Evolutionary conservation across 2,113 vertebrate species (phyloP).

Genomic region (Plestiodon gilberti): DNA sequence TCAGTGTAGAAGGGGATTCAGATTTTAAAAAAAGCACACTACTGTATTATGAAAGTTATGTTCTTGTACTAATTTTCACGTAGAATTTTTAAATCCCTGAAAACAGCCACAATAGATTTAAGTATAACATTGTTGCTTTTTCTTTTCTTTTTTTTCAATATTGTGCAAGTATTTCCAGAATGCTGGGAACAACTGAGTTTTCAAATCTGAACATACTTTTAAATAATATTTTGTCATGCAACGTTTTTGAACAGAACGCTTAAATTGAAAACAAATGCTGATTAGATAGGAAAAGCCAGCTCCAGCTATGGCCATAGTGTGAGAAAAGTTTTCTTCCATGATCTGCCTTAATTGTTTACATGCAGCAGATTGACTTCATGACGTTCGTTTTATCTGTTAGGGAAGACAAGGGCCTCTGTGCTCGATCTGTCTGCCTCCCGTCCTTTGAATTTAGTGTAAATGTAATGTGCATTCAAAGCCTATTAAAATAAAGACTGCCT

Average conservation of each 20-base stretch:
- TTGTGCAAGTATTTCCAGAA: background rate
- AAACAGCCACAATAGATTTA: background rate
- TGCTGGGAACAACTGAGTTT: constrained; percentile 7
- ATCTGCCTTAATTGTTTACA: constrained; percentile 15
- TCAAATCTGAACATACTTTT: background rate
- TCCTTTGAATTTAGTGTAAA: background rate
- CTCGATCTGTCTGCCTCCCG: background rate
- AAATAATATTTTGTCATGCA: constrained; percentile 20
- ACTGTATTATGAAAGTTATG: too few species aligned
- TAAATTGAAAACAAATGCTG: constrained; percentile 18
- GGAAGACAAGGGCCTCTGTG: background rate
- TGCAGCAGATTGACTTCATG: background rate
- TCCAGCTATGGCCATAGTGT: background rate
- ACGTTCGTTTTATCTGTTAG: background rate
- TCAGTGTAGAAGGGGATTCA: background rate
- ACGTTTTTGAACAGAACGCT: constrained; percentile 20
- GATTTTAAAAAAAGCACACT: background rate
- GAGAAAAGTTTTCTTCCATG: background rate
- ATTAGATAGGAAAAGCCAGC: background rate
- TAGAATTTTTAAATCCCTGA: background rate
- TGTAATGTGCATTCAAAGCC: background rate
- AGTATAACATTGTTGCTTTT: background rate
- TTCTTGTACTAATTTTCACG: background rate
- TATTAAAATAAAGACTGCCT: background rate
- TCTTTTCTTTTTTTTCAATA: background rate